These are phyloP conservation scores for Drosophila erecta DNA, from an alignment of 1,140 invertebrate species.

Conservation along the genomic window DNA sequence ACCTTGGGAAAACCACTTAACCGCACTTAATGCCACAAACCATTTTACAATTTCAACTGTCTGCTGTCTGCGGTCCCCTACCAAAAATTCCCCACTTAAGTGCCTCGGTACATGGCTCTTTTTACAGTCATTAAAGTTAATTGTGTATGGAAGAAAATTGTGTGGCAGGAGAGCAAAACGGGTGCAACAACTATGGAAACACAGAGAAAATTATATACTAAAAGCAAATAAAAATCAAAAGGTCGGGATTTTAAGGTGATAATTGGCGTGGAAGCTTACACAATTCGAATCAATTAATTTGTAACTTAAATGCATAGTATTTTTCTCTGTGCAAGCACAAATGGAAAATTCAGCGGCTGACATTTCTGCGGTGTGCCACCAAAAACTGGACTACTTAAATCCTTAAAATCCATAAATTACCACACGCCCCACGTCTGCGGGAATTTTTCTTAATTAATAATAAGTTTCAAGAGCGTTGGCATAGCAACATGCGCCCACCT, in stretches of 20 bases:
- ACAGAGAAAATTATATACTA: background rate
- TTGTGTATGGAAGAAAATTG: slow-evolving; percentile 56
- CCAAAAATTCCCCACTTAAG: slow-evolving; percentile 21
- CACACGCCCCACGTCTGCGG: slow-evolving; percentile 17
- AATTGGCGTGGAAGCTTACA: too few species aligned
- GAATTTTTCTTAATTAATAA: slow-evolving; percentile 78
- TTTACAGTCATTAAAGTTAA: slow-evolving; percentile 78
- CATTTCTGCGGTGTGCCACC: slow-evolving; percentile 23
- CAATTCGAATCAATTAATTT: too few species aligned
- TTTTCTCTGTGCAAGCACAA: slow-evolving; percentile 4
- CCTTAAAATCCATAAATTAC: slow-evolving; percentile 54
- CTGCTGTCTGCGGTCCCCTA: slow-evolving; percentile 15
- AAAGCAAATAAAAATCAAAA: background rate
- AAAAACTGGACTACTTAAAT: slow-evolving; percentile 34
- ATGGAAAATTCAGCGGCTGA: background rate
- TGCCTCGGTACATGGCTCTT: slow-evolving; percentile 58
- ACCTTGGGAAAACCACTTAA: slow-evolving; percentile 69
- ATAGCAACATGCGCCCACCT: slow-evolving; percentile 29
- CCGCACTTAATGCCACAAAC: slow-evolving; percentile 58
- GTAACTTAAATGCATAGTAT: background rate
- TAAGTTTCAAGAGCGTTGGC: slow-evolving; percentile 68
- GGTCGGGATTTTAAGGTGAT: background rate
- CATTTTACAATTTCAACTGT: slow-evolving; percentile 60
- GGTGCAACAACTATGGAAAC: background rate
- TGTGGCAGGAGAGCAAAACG: slow-evolving; percentile 9